Base-by-base conservation (phyloP, 1,140 invertebrate genomes). In the Cepaea nemoralis region DNA sequence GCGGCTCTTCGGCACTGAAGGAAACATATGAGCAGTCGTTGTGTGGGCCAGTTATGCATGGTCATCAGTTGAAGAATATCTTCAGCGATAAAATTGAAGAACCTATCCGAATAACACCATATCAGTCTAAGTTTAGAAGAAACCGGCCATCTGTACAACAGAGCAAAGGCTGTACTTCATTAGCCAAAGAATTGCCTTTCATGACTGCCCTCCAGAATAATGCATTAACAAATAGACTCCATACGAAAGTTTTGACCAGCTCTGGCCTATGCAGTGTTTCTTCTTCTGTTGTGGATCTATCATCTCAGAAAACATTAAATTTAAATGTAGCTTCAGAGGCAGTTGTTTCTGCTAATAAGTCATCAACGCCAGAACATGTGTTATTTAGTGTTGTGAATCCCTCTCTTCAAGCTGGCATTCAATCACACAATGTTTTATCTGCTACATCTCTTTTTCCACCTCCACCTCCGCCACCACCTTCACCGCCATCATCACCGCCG, bases 61-160 rank as follows among this genome's bases (percentile, higher is more conserved):
- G 50, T 48, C 80, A 80, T 63, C 84, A 86, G 70, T 63, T 87
- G 35, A 87, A 85, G 59, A 84, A 85, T 50, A 83, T 87, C 42
- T 87, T 87, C 48, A 19, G 42, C 42, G 27, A 70, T 10, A 45
- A 39, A 22, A 6, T 33, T 6, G 39, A 14, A 5, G 22, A 1
- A 31, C 77, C 39, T 70, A 27, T 39, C 8, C 39, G 69, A 45
- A 0, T 71, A 22, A 12, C 35, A 5, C 69, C 69, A 45, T 71
- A 71, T 71, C 35, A 71, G 37, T 39, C 69, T 8, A 71, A 33
- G 19, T 39, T 45, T 71, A 33, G 33, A 40, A 39, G 24, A 12
- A 8, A 22, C 35, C 69, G 31, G 14, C 8, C 12, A 40, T 6
- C 16, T 40, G 31, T 3, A 70, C 31, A 45, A 16, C 42, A 45